These are phyloP conservation scores for Thereuonema tuberculata DNA, from an alignment of 1,140 invertebrate genomes.

Conservation along the genomic window DNA sequence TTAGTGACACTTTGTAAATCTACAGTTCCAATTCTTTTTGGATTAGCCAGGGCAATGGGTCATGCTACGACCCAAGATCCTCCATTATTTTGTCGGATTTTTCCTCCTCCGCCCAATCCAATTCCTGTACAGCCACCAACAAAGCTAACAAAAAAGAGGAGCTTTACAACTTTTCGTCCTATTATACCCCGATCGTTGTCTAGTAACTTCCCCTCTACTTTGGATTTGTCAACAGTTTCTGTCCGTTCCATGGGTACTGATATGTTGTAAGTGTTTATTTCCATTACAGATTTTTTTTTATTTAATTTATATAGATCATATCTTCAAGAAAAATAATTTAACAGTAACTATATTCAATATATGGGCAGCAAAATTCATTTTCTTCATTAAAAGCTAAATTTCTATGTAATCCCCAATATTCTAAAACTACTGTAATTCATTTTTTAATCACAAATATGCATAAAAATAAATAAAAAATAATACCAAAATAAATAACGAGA, in stretches of 20 bases:
- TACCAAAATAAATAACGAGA: no score
- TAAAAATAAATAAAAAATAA: no score
- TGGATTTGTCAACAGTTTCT: conserved; percentile 8
- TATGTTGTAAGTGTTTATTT: conserved; percentile 2
- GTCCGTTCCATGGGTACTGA: neutral
- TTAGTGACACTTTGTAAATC: conserved; percentile 59
- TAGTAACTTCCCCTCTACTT: conserved; percentile 48
- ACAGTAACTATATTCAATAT: no score
- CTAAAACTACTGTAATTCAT: no score
- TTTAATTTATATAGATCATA: no score
- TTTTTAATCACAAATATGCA: no score
- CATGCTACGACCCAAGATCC: conserved; percentile 58
- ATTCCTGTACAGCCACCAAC: conserved; percentile 39
- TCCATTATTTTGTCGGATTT: conserved; percentile 67
- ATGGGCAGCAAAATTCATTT: no score
- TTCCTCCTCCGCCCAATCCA: conserved; percentile 39
- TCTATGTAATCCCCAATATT: no score
- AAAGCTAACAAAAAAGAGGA: conserved; percentile 29
- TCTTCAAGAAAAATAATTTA: no score
- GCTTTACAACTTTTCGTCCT: conserved; percentile 41
- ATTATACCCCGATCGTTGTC: conserved; percentile 88
- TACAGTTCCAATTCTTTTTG: conserved; percentile 71
- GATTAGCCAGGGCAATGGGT: conserved; percentile 74
- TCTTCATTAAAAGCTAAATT: no score
- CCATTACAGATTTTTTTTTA: neutral